A percentile compares a stretch with the other conserved stretches of the same genome.
Evolutionary conservation across 1,140 invertebrate species (phyloP).

Genomic region (Diorhabda elongata): DNA sequence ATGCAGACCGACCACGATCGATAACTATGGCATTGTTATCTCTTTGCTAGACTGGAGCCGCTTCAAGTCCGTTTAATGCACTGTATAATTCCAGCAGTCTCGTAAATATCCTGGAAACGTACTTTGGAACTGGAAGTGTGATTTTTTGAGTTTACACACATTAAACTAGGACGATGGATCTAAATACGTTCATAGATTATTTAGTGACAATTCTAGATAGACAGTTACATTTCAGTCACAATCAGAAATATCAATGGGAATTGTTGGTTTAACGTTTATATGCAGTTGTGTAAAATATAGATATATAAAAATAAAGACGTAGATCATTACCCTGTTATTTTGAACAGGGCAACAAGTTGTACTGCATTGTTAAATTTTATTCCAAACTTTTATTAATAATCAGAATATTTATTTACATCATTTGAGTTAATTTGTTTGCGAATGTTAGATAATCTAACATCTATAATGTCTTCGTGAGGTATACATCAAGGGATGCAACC

Average conservation of each 20-base stretch:
- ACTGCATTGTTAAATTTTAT: too few relatives aligned
- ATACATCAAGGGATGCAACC: too few relatives aligned
- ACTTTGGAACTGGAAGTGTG: not conserved
- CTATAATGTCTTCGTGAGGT: too few relatives aligned
- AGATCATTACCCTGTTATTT: too few relatives aligned
- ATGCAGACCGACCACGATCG: not conserved
- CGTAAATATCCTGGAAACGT: not conserved
- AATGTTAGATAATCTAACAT: too few relatives aligned
- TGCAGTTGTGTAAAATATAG: not conserved
- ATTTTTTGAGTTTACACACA: not conserved
- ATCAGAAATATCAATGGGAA: not conserved
- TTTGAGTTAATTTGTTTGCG: too few relatives aligned
- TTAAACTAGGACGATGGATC: conserved; percentile 1
- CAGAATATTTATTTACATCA: too few relatives aligned
- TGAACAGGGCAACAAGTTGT: too few relatives aligned
- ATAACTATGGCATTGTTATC: conserved; percentile 7
- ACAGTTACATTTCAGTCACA: not conserved
- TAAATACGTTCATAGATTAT: not conserved
- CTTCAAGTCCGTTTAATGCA: conserved; percentile 7
- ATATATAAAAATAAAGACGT: not conserved
- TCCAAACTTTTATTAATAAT: too few relatives aligned
- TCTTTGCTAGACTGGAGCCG: conserved; percentile 5
- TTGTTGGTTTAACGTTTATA: not conserved
- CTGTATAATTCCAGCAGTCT: conserved; percentile 6
- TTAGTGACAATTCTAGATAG: not conserved